Evolutionary conservation across 2,888 invertebrate species (phyloP), one percentile per base, ranked within the genome.

Genomic region (Subacronicta megacephala): DNA sequence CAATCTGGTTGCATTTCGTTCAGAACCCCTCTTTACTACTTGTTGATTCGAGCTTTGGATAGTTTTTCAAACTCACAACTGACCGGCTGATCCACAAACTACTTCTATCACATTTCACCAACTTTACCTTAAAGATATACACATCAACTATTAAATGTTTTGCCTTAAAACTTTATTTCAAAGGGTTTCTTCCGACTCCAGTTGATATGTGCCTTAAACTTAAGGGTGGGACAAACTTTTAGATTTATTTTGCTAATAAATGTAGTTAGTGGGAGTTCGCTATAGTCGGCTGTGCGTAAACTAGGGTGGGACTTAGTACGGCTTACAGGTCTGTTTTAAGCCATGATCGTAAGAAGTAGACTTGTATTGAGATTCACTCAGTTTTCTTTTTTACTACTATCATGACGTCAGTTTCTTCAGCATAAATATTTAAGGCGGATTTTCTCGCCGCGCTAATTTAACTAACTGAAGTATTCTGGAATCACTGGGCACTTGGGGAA

Each of bases 201-300:
- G 82, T 80, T 81, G 70, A 77, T 77, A 62, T 68, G 33, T n/a
- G n/a, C 72, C 78, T 78, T 72, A 74, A 82, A 83, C 73, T 82
- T 72, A 70, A 65, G 54, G 61, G 9, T 6, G 35, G 37, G 51
- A 51, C 23, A 9, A 61, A 67, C 53, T 68, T n/a, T 72, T 13
- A 58, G 59, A 71, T 75, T 79, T 77, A 65, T 62, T 74, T 33
- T 37, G 38, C 46, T 52, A 52, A 35, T 67, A 70, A 69, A 72
- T 53, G 60, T 75, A 68, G 61, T 63, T 76, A 57, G 41, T 49
- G 45, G 51, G 50, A 29, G 44, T 10, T 26, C 12, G 17, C 13
- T 18, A 26, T 26, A 53, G 33, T 54, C 33, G 33, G 29, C 13
- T 23, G 45, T 44, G 45, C 44, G 43, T 31, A 55, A 54, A 42